Evolutionary conservation across 2,797 vertebrate genomes (phyloP).

Genomic region (Pangasius macronema): DNA sequence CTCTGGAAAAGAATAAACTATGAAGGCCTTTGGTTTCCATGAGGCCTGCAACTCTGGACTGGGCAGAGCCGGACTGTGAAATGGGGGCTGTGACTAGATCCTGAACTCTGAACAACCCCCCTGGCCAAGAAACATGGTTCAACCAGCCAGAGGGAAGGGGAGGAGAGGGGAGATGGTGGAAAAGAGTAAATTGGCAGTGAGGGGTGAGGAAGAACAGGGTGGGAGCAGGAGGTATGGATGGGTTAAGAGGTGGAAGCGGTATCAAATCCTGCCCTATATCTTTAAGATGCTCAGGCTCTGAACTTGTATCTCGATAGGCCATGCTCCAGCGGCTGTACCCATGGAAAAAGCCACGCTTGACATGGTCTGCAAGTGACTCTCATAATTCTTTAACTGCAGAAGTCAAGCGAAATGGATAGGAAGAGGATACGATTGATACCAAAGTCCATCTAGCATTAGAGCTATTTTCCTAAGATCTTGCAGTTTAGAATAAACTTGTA

Average conservation of each 20-base stretch:
- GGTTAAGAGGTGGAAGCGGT: slow-evolving; percentile 54
- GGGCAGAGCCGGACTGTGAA: slow-evolving; percentile 62
- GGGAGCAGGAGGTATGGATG: slow-evolving; percentile 45
- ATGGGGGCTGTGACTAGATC: slow-evolving; percentile 66
- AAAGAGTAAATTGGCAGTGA: slow-evolving; percentile 50
- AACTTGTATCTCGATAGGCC: slow-evolving; percentile 61
- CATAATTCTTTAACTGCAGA: slow-evolving; percentile 52
- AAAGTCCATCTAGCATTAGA: not conserved
- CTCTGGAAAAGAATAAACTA: slow-evolving; percentile 61
- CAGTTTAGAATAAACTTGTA: slow-evolving; percentile 10
- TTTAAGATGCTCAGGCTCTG: slow-evolving; percentile 64
- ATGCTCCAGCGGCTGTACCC: slow-evolving; percentile 62
- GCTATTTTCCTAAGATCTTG: not conserved
- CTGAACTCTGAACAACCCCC: slow-evolving; percentile 79
- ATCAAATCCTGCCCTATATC: slow-evolving; percentile 66
- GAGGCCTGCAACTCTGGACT: slow-evolving; percentile 38
- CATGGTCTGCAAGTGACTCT: slow-evolving; percentile 58
- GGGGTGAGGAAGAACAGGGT: slow-evolving; percentile 54
- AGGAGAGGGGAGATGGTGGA: slow-evolving; percentile 43
- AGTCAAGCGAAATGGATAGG: not conserved
- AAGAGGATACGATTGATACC: not conserved
- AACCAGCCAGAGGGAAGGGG: slow-evolving; percentile 69
- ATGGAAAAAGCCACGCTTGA: slow-evolving; percentile 59
- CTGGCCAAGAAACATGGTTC: slow-evolving; percentile 66
- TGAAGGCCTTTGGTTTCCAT: slow-evolving; percentile 54